Evolutionary conservation across 1,140 invertebrate species (phyloP).

Genomic region (Neodiprion fabricii): DNA sequence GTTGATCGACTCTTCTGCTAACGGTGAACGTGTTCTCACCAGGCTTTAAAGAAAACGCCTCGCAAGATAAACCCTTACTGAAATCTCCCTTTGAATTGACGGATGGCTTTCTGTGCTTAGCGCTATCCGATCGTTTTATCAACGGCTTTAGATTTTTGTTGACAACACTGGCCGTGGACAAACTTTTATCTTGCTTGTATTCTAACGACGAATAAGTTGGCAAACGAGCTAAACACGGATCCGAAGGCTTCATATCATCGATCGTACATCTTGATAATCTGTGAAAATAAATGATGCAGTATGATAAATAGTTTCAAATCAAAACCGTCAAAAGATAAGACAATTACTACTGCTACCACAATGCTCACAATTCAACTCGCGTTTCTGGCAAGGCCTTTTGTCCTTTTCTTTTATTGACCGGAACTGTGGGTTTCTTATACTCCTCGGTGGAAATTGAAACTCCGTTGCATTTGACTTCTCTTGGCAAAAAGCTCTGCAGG

Average conservation of each 20-base stretch:
- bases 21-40: conserved; percentile 76
- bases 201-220: conserved; percentile 75
- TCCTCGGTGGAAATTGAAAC: conserved; percentile 64
- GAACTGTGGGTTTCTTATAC: conserved; percentile 39
- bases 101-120: conserved; percentile 66
- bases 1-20: conserved; percentile 64
- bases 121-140: conserved; percentile 66
- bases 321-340: background rate
- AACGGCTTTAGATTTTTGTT: conserved; percentile 63
- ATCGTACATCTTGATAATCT: conserved; percentile 56
- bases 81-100: conserved; percentile 67
- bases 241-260: conserved; percentile 66
- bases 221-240: conserved; percentile 67
- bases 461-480: conserved; percentile 62
- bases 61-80: conserved; percentile 63
- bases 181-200: conserved; percentile 80
- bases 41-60: conserved; percentile 68
- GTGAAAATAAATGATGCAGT: conserved; percentile 20
- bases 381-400: conserved; percentile 37
- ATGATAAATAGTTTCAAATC: conserved; percentile 14
- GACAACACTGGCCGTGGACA: conserved; percentile 71
- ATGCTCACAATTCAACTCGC: conserved; percentile 47
- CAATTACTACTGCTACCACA: background rate
- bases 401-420: conserved; percentile 40
- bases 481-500: conserved; percentile 68